Evolutionary conservation across 2,797 vertebrate genomes (phyloP), one percentile per base, ranked within the genome.

Genomic region (Lemur catta): DNA sequence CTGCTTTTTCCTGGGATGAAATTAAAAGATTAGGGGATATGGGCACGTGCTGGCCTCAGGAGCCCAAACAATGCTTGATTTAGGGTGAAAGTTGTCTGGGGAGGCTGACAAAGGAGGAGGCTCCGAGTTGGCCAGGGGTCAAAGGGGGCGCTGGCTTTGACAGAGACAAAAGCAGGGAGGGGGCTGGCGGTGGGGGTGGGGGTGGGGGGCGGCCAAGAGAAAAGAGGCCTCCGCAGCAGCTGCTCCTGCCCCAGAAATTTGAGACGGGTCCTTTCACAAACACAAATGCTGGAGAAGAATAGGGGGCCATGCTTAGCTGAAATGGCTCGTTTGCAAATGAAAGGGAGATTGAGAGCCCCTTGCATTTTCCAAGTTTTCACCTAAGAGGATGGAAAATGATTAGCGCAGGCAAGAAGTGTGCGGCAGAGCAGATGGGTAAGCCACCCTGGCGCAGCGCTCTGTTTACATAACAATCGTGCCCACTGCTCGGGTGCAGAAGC

Each of bases 211-310:
- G 97, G 61, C 97, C 84, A 86, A 97, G 95, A 98, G 98, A 98
- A 98, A 98, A 96, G 98, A 95, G 97, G 97, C 98, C 98, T 98
- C 98, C 98, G 98, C 97, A 98, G 99, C 99, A 99, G 99, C 99
- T 99, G 99, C 99, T 99, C 98, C 98, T 89, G 98, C 98, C 98
- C 98, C 98, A 98, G 99, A 99, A 99, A 99, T 99, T 98, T 98
- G 99, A 99, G 99, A 99, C 98, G 98, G 97, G 98, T 98, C 98
- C 98, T 99, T 99, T 99, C 99, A 99, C 98, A 98, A 98, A 99
- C 98, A 99, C 98, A 99, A 99, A 98, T 97, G 98, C 97, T 6
- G 93, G 98, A 98, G 98, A 99, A 99, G 98, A 99, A 99, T 98
- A 97, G 98, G 97, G 98, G 97, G 98, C 98, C 98, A 97, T 97